phyloP scores from a whole-genome alignment of 2,113 vertebrate species.

The Fregata magnificens region DNA sequence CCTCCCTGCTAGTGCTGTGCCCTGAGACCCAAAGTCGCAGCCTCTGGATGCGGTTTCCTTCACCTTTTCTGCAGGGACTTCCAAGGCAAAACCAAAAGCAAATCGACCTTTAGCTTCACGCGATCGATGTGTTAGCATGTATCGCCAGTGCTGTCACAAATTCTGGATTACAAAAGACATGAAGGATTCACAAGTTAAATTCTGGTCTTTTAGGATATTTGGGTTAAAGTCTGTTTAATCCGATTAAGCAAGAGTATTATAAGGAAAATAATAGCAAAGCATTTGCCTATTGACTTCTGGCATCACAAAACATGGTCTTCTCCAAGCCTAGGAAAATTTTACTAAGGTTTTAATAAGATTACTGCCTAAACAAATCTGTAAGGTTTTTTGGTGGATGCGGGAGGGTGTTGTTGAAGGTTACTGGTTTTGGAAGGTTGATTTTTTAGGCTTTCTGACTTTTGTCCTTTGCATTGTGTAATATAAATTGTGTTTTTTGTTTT shows the following conservation, averaged over 20 bases:
- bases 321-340: not conserved
- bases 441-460: not conserved
- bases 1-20: not conserved
- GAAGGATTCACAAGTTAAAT: not conserved
- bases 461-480: not conserved
- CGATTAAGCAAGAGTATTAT: not conserved
- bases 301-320: not conserved
- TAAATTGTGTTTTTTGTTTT: constrained; percentile 16
- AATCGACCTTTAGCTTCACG: not conserved
- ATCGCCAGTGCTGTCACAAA: not conserved
- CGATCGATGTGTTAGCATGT: accelerated
- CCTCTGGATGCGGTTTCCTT: not conserved
- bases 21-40: not conserved
- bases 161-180: not conserved
- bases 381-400: not conserved
- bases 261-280: not conserved
- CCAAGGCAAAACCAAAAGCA: not conserved
- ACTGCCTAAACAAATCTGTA: not conserved
- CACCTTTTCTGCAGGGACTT: not conserved
- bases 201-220: not conserved
- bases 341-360: not conserved
- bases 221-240: not conserved
- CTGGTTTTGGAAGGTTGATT: not conserved
- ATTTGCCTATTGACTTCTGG: not conserved
- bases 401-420: not conserved